Conservation (phyloP, 2,797 vertebrate genomes). For the Enteromius mattozi region DNA sequence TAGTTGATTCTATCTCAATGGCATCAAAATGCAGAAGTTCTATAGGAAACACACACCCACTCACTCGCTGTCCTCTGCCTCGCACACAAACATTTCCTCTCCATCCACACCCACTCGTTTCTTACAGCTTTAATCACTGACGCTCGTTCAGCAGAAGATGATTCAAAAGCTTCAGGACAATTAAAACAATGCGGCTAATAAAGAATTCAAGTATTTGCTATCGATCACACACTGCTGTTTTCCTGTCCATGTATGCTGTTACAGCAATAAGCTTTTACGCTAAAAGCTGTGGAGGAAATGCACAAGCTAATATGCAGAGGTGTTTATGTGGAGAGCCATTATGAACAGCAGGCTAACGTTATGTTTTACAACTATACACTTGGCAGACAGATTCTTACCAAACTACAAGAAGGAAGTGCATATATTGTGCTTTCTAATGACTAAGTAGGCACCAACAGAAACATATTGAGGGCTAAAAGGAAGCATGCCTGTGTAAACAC, state of each 20-base stretch:
- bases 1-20: background rate
- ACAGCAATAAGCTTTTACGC: conserved; percentile 38
- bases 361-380: conserved; percentile 9
- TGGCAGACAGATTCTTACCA: background rate
- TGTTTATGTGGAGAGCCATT: conserved; percentile 32
- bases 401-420: background rate
- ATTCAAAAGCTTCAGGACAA: conserved; percentile 21
- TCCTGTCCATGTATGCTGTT: conserved; percentile 22
- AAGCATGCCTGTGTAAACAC: background rate
- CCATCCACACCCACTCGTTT: conserved; percentile 46
- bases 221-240: conserved; percentile 21
- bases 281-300: conserved; percentile 26
- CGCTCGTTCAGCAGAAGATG: conserved; percentile 7
- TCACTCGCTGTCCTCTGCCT: background rate
- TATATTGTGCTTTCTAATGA: conserved; percentile 6
- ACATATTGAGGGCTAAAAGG: background rate
- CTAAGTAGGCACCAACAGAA: conserved; percentile 10
- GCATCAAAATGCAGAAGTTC: conserved; percentile 13
- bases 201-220: conserved; percentile 22
- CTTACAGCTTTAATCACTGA: conserved; percentile 17
- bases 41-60: conserved; percentile 47
- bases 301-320: conserved; percentile 23
- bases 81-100: conserved; percentile 38
- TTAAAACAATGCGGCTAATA: conserved; percentile 19
- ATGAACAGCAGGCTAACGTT: conserved; percentile 16